Evolutionary conservation across 1,140 invertebrate species (phyloP).

Genomic region (Gonioctena quinquepunctata): DNA sequence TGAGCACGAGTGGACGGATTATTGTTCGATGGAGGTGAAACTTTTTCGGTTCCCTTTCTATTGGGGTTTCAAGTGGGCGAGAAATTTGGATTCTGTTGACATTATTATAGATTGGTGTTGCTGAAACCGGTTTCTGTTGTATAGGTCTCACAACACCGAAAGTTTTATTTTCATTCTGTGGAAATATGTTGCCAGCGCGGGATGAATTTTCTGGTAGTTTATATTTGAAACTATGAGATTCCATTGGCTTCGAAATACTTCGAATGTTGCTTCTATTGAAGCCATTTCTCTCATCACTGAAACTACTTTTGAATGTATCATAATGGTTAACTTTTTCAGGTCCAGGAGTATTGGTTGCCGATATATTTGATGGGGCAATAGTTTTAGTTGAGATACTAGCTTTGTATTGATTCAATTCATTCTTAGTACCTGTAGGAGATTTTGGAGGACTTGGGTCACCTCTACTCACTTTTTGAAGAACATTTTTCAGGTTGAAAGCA

Average conservation of each 20-base stretch:
- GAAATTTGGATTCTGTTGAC: not conserved
- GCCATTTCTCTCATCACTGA: not conserved
- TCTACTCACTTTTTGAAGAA: slow-evolving; percentile 54
- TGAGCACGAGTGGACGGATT: slow-evolving; percentile 26
- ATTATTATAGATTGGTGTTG: slow-evolving; percentile 22
- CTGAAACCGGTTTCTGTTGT: slow-evolving; percentile 25
- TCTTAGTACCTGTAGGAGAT: slow-evolving; percentile 1
- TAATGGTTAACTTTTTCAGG: not conserved
- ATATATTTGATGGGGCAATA: not conserved
- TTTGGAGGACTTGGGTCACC: slow-evolving; percentile 10
- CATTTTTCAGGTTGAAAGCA: slow-evolving; percentile 58
- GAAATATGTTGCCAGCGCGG: not conserved
- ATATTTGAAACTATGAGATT: not conserved
- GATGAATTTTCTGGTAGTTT: not conserved
- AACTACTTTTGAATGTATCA: not conserved
- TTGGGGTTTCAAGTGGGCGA: not conserved
- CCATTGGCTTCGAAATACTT: not conserved
- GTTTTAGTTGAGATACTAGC: not conserved
- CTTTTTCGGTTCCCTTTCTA: slow-evolving; percentile 10
- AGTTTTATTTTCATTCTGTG: slow-evolving; percentile 18
- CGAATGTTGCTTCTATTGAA: not conserved
- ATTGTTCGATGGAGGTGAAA: slow-evolving; percentile 30
- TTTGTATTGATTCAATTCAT: not conserved
- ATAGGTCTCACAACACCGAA: slow-evolving; percentile 34
- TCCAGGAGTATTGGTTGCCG: not conserved